Conservation (phyloP, 2,113 vertebrate genomes). For the Tetraodon nigroviridis region DNA sequence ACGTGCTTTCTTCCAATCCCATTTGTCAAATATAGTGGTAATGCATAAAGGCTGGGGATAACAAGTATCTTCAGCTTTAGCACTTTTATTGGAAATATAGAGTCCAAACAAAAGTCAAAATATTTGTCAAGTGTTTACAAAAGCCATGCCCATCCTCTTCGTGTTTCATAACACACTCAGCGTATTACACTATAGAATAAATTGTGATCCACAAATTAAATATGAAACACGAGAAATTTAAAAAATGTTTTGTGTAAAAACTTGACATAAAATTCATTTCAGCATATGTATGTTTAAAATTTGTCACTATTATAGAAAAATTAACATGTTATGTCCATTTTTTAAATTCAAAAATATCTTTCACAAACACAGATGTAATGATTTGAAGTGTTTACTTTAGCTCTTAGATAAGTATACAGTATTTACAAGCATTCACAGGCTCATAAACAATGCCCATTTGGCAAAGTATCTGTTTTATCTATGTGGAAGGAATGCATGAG, state of each 20-base stretch:
- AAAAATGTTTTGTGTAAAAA: constrained; percentile 36
- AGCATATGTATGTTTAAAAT: neutral
- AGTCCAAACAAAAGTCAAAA: constrained; percentile 81
- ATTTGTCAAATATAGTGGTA: neutral
- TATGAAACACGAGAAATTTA: neutral
- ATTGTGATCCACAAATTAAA: neutral
- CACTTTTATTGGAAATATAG: constrained; percentile 94
- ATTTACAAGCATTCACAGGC: constrained; percentile 96
- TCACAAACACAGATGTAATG: constrained; percentile 76
- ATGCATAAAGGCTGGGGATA: neutral
- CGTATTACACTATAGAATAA: neutral
- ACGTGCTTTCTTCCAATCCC: too few relatives aligned
- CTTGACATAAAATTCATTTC: constrained; percentile 19
- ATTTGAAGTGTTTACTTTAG: constrained; percentile 80
- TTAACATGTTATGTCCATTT: constrained; percentile 68
- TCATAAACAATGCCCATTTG: constrained; percentile 73
- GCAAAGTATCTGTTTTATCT: constrained; percentile 59
- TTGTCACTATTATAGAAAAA: too few relatives aligned
- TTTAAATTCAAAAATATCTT: constrained; percentile 61
- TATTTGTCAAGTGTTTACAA: constrained; percentile 41
- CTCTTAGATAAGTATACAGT: constrained; percentile 77
- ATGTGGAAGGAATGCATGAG: constrained; percentile 83
- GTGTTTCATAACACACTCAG: constrained; percentile 13
- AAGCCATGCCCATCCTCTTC: constrained; percentile 23
- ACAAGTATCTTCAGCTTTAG: constrained; percentile 36